These are phyloP conservation scores for Allolobophora icterica DNA, from an alignment of 2,888 invertebrate species.

Conservation along the genomic window DNA sequence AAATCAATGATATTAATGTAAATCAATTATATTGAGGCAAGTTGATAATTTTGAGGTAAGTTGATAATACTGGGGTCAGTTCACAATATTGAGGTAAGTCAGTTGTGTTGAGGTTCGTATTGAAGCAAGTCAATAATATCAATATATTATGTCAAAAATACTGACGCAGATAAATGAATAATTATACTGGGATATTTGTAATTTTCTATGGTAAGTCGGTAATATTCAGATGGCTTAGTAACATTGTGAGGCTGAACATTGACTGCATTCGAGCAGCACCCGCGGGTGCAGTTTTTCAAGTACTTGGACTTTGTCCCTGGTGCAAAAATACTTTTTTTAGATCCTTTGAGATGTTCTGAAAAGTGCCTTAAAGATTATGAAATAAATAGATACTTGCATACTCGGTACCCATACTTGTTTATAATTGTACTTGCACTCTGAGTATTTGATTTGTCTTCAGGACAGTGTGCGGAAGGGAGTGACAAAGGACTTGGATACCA, in stretches of 20 bases:
- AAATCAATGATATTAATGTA: not conserved
- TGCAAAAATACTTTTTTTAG: too few species aligned
- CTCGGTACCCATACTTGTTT: not conserved
- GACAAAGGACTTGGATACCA: constrained; percentile 60
- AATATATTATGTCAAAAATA: too few species aligned
- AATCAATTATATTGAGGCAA: not conserved
- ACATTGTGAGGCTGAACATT: not conserved
- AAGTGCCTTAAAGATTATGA: too few species aligned
- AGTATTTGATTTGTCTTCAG: constrained; percentile 49
- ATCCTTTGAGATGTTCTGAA: not conserved
- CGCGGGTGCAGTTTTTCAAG: not conserved
- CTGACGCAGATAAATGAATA: too few species aligned
- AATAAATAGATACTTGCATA: not conserved
- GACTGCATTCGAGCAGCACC: not conserved
- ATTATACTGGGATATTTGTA: not conserved
- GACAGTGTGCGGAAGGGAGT: constrained; percentile 59
- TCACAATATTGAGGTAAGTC: too few species aligned
- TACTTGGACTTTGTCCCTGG: not conserved
- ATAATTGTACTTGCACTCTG: not conserved
- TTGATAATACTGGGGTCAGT: not conserved
- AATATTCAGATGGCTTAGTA: not conserved
- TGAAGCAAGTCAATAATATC: too few species aligned
- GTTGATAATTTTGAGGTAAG: not conserved
- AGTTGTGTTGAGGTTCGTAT: too few species aligned
- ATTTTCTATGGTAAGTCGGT: not conserved